Base-by-base conservation (phyloP, 2,888 invertebrate species). In the Acrobasis repandana region DNA sequence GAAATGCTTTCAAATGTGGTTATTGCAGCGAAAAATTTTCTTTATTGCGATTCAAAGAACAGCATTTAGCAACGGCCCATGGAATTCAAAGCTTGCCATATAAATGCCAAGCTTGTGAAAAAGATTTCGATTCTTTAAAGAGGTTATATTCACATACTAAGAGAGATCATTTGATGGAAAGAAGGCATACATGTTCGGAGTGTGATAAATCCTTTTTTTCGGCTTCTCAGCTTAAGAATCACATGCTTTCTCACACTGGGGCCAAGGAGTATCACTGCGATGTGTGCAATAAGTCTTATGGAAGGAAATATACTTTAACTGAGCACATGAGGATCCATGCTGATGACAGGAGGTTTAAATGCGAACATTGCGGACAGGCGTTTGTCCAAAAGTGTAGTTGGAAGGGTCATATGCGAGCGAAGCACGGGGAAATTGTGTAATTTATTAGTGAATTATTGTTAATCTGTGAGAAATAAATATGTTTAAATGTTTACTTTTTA, bases 151-250 rank as follows among this genome's bases (percentile, higher is more conserved):
- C 69, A 6, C 87, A 87, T 43, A 76, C 69, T 16, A 81, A 73
- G 54, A 72, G 75, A 28, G 74, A 85, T 4, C 92, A 92, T 60
- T 72, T 91, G n/a, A 76, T 81, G 74, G 76, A 81, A 57, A 72
- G 79, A 11, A 68, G 77, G n/a, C 83, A 84, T 48, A 76, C 77
- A 4, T 93, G 93, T 52, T 68, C 76, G 0, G 67, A 79, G 2
- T 93, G 93, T 47, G 87, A 85, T 1, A 89, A 83, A 68, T 71
- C 73, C 0, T 86, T 85, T 64, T 82, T 74, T 49, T 69, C 66
- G 0, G 65, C 65, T 38, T 56, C 63, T 5, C 72, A 71, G 28
- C 58, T 81, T 14, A 72, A 71, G 0, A 71, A 68, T 9, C 85
- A 86, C 49, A 73, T 76, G 73, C 69, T 82, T 11, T 85, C 79